Percentiles rank a stretch among this genome's conserved stretches.
Conservation (phyloP, 2,797 vertebrate species). For the Botia kubotai region DNA sequence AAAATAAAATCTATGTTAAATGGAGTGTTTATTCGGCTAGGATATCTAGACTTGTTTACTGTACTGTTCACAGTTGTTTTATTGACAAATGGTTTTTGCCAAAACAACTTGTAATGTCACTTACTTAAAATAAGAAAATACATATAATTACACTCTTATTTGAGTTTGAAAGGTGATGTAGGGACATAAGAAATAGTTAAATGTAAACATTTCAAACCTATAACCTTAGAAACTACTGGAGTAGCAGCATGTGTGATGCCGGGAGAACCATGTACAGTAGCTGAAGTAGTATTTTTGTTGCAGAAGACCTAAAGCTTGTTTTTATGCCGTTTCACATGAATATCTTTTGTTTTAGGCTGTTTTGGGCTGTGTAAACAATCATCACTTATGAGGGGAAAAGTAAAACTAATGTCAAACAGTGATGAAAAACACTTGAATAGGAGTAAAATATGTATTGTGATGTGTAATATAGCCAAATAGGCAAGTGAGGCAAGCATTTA, state of each 20-base stretch:
- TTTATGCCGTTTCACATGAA: not conserved
- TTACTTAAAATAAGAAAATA: not conserved
- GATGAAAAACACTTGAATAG: too few species aligned
- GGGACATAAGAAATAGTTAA: not conserved
- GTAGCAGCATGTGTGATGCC: not conserved
- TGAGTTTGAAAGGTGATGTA: not conserved
- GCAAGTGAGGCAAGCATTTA: too few species aligned
- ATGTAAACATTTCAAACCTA: not conserved
- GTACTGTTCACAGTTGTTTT: not conserved
- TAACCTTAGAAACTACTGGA: not conserved
- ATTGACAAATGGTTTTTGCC: not conserved
- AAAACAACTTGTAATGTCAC: not conserved
- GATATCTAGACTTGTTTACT: not conserved
- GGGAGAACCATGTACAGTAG: not conserved
- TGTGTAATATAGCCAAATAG: too few species aligned
- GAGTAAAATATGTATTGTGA: too few species aligned
- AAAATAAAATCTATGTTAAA: constrained; percentile 1
- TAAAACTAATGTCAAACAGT: too few species aligned
- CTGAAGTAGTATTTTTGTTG: not conserved
- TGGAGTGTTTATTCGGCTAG: not conserved
- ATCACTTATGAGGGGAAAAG: too few species aligned
- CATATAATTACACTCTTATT: not conserved
- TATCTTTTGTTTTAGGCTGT: not conserved
- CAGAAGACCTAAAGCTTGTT: not conserved
- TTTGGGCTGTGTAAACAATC: not conserved